A percentile compares a stretch with the other conserved stretches of the same genome.
These are phyloP conservation scores for Synergus itoensis DNA, from an alignment of 2,888 invertebrate species.

Conservation along the genomic window DNA sequence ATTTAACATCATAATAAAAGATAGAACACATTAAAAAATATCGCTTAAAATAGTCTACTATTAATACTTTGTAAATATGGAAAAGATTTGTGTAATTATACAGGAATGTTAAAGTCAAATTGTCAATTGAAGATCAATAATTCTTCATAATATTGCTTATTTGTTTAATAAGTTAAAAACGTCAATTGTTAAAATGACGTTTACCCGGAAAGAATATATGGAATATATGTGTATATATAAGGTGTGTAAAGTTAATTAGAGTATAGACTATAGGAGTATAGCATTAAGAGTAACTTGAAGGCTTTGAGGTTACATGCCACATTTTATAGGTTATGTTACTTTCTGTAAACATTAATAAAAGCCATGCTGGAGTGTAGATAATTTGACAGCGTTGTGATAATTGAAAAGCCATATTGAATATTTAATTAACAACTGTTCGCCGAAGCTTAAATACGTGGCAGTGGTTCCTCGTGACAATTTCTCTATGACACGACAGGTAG, in stretches of 20 bases:
- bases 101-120: not conserved
- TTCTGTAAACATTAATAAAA: constrained; percentile 14
- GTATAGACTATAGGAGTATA: too few species aligned
- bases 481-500: not conserved
- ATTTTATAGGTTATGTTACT: constrained; percentile 50
- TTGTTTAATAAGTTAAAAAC: not conserved
- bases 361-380: not conserved
- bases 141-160: not conserved
- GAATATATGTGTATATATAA: not conserved
- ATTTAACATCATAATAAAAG: not conserved
- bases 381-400: not conserved
- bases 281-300: too few species aligned
- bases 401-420: not conserved
- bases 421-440: not conserved
- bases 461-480: constrained; percentile 44
- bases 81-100: not conserved
- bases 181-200: constrained; percentile 4
- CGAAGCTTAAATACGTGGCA: constrained; percentile 57
- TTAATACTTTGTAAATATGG: not conserved
- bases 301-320: constrained; percentile 48
- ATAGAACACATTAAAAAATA: not conserved
- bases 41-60: not conserved
- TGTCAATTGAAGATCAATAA: not conserved
- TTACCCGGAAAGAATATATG: not conserved
- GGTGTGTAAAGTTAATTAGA: constrained; percentile 8